Percentiles rank a stretch among this genome's conserved stretches.
These are phyloP conservation scores for Dynastes grantii DNA, from an alignment of 2,888 invertebrate genomes.

Conservation along the genomic window DNA sequence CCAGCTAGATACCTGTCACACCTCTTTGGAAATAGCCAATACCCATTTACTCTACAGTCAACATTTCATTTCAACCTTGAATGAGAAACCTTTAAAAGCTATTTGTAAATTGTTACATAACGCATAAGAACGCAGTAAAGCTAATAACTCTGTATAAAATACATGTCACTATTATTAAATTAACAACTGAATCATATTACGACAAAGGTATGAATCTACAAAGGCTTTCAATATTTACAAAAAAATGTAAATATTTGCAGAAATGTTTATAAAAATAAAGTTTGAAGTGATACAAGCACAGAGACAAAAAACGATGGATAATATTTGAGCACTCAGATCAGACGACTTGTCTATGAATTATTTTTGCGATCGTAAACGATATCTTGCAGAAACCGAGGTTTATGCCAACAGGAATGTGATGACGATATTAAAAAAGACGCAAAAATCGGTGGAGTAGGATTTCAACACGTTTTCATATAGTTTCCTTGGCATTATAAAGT, in stretches of 20 bases:
- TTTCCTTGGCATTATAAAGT: conserved; percentile 11
- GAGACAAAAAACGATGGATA: no score
- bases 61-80: conserved; percentile 45
- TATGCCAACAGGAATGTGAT: conserved; percentile 35
- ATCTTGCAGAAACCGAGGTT: conserved; percentile 30
- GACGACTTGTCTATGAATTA: conserved; percentile 11
- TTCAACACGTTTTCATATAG: conserved; percentile 17
- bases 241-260: no score
- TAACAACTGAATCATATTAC: neutral
- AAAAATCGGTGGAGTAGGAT: conserved; percentile 8
- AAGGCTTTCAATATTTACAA: neutral
- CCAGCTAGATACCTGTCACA: conserved; percentile 30
- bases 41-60: conserved; percentile 12
- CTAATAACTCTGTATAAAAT: conserved; percentile 5
- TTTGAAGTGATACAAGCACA: no score
- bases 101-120: conserved; percentile 32
- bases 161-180: neutral
- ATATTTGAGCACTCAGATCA: neutral
- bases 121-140: conserved; percentile 16
- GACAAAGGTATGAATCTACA: neutral
- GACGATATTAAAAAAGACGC: conserved; percentile 26
- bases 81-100: conserved; percentile 42
- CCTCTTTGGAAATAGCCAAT: conserved; percentile 35
- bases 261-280: no score
- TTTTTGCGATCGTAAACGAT: conserved; percentile 24